phyloP scores from a whole-genome alignment of 2,888 invertebrate species.

The Eristalinus sepulchralis region DNA sequence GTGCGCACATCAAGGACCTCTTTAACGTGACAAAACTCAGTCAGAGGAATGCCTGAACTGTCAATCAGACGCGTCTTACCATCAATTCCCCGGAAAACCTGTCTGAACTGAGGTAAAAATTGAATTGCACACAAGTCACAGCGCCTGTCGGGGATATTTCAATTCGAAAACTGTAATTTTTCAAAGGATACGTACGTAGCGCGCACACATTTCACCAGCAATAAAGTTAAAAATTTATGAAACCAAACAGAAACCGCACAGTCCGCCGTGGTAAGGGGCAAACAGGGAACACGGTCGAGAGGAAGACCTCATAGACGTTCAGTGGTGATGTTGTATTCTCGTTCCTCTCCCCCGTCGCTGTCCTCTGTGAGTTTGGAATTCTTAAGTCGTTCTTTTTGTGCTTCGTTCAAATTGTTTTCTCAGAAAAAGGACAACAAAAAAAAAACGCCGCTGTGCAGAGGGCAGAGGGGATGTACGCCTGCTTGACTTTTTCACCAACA shows the following conservation, averaged over 20 bases:
- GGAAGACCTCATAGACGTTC: not conserved
- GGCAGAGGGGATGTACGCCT: not conserved
- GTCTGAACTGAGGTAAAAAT: not conserved
- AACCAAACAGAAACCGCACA: constrained; percentile 1
- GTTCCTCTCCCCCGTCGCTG: not conserved
- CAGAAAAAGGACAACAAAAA: not conserved
- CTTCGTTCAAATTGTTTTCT: constrained; percentile 24
- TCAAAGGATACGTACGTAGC: not conserved
- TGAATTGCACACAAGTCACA: not conserved
- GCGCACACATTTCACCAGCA: not conserved
- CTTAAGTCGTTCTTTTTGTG: not conserved
- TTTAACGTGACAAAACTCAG: too few relatives aligned
- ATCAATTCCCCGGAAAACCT: not conserved
- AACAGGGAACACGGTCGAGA: not conserved
- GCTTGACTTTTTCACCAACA: constrained; percentile 22
- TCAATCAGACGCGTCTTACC: too few relatives aligned
- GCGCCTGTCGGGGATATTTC: not conserved
- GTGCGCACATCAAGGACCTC: too few relatives aligned
- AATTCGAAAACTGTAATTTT: not conserved
- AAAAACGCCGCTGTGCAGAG: too few relatives aligned
- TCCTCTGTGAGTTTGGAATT: constrained; percentile 10
- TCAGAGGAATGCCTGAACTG: too few relatives aligned
- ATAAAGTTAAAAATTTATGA: constrained; percentile 28
- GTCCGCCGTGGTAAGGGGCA: not conserved
- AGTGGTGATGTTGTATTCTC: not conserved